These are phyloP conservation scores for Eupithecia abbreviata DNA, from an alignment of 2,888 invertebrate species.

Conservation along the genomic window DNA sequence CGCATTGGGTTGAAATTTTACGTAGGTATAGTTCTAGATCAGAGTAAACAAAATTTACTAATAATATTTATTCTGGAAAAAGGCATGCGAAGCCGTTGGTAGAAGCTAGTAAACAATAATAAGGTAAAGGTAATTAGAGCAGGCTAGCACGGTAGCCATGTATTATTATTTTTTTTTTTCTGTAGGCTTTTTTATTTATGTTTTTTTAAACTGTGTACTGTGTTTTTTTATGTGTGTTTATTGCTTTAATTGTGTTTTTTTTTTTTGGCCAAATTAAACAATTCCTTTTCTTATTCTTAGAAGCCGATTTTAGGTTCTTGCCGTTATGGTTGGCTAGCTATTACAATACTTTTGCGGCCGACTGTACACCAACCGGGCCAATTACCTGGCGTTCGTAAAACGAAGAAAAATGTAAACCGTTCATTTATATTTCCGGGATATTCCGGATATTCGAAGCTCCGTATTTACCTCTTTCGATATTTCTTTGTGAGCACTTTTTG, in stretches of 20 bases:
- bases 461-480: slow-evolving; percentile 14
- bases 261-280: too few species aligned
- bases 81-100: background rate
- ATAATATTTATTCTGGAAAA: background rate
- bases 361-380: slow-evolving; percentile 27
- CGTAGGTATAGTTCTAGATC: background rate
- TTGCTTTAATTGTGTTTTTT: too few species aligned
- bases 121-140: background rate
- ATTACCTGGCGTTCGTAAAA: slow-evolving; percentile 34
- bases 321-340: background rate
- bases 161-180: too few species aligned
- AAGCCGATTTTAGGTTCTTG: background rate
- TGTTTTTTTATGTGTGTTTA: too few species aligned
- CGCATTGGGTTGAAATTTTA: background rate
- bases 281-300: too few species aligned
- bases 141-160: too few species aligned
- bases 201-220: too few species aligned
- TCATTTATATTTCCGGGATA: slow-evolving; percentile 24
- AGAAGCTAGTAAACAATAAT: background rate
- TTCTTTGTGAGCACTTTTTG: background rate
- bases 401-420: slow-evolving; percentile 26
- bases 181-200: too few species aligned
- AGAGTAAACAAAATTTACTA: background rate
- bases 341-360: slow-evolving; percentile 10
- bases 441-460: slow-evolving; percentile 24